These are phyloP conservation scores for Hydropsyche betteni DNA, from an alignment of 2,888 invertebrate species.

Conservation along the genomic window DNA sequence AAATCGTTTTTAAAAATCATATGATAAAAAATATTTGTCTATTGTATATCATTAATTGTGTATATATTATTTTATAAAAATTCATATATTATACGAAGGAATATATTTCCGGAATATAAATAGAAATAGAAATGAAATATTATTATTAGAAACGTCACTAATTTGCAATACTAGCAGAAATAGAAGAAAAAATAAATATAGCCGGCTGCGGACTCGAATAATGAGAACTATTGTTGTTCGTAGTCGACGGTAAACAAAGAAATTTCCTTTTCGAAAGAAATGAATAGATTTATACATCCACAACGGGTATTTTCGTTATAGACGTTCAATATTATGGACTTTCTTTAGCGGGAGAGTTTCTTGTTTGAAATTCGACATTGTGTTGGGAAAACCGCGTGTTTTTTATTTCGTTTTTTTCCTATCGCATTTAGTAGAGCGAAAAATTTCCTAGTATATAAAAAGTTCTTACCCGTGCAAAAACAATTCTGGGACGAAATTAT, in stretches of 20 bases:
- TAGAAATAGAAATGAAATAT: too few species aligned
- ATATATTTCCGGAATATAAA: too few species aligned
- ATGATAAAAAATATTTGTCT: too few species aligned
- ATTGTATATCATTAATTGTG: too few species aligned
- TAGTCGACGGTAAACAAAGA: constrained; percentile 25
- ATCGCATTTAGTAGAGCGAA: too few species aligned
- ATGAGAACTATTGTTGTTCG: constrained; percentile 23
- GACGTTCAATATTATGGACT: neutral
- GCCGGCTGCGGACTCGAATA: neutral
- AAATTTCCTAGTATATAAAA: too few species aligned
- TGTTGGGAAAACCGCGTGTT: neutral
- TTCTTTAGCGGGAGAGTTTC: neutral
- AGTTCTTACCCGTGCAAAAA: too few species aligned
- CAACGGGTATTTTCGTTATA: neutral
- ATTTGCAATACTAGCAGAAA: neutral
- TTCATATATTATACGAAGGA: too few species aligned
- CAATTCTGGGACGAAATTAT: too few species aligned
- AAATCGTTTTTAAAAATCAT: too few species aligned
- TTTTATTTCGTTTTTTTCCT: neutral
- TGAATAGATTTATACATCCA: constrained; percentile 8
- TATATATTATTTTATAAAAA: too few species aligned
- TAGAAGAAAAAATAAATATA: constrained; percentile 8
- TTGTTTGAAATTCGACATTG: constrained; percentile 12
- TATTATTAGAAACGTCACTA: too few species aligned
- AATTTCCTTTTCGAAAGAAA: constrained; percentile 12